Conservation (phyloP, 2,888 invertebrate genomes). For the Phengaris arion region DNA sequence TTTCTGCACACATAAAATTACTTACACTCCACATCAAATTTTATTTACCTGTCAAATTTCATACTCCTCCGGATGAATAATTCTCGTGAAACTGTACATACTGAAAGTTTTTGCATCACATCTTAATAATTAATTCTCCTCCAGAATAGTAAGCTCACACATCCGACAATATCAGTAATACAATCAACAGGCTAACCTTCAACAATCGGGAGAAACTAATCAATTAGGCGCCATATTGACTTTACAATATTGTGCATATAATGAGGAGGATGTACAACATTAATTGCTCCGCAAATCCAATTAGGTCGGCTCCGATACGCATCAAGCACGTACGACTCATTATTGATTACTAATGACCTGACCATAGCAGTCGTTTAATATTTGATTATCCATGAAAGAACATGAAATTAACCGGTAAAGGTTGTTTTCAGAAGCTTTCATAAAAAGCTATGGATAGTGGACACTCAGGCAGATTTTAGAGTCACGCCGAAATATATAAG, state of each 20-base stretch:
- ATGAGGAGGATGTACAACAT: slow-evolving; percentile 67
- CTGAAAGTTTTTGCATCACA: too few species aligned
- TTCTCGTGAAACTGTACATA: too few species aligned
- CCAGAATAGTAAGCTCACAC: not conserved
- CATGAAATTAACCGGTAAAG: not conserved
- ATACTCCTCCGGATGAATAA: too few species aligned
- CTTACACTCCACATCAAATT: too few species aligned
- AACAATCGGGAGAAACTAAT: slow-evolving; percentile 49
- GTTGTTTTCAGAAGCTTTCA: not conserved
- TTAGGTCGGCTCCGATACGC: slow-evolving; percentile 64
- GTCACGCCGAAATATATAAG: too few species aligned
- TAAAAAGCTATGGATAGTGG: too few species aligned
- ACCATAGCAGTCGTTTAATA: slow-evolving; percentile 44
- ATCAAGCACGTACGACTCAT: slow-evolving; percentile 70
- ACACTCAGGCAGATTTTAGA: too few species aligned
- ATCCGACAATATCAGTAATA: not conserved
- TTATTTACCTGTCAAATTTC: too few species aligned
- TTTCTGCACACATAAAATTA: too few species aligned
- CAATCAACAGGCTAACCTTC: slow-evolving; percentile 33
- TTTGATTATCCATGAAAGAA: slow-evolving; percentile 14
- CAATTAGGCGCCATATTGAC: slow-evolving; percentile 65
- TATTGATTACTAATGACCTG: slow-evolving; percentile 60
- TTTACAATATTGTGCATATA: slow-evolving; percentile 64
- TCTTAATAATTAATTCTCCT: too few species aligned
- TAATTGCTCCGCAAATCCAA: slow-evolving; percentile 77